These are phyloP conservation scores for Noctua janthina DNA, from an alignment of 2,888 invertebrate genomes.

Conservation along the genomic window DNA sequence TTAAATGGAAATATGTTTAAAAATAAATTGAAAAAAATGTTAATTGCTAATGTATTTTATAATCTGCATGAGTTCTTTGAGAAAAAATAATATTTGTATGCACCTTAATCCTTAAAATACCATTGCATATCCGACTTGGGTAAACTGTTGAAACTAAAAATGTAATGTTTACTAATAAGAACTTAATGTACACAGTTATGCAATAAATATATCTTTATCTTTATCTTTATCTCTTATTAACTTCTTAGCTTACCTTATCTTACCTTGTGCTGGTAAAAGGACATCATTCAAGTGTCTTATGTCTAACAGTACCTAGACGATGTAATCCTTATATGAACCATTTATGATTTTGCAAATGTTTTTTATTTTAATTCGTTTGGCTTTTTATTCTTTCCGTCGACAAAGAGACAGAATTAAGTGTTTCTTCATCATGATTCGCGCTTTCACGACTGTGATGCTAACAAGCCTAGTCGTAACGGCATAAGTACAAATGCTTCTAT, in stretches of 20 bases:
- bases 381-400: neutral
- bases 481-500: neutral
- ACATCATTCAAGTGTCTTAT: neutral
- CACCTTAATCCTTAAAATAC: too few species aligned
- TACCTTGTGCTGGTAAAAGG: neutral
- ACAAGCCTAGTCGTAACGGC: neutral
- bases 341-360: neutral
- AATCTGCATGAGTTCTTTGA: too few species aligned
- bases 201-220: too few species aligned
- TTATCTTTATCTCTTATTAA: too few species aligned
- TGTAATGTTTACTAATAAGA: too few species aligned
- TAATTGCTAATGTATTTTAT: too few species aligned
- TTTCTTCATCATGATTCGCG: neutral
- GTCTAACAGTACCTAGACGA: neutral
- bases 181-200: too few species aligned
- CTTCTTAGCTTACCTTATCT: neutral
- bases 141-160: too few species aligned
- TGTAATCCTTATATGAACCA: neutral
- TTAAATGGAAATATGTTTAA: too few species aligned
- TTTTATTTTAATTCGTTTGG: neutral
- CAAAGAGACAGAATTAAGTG: neutral
- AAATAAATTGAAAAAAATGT: too few species aligned
- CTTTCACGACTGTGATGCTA: neutral
- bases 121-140: too few species aligned
- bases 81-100: too few species aligned